Base-by-base conservation (phyloP, 2,797 vertebrate genomes). In the Centroberyx gerrardi region DNA sequence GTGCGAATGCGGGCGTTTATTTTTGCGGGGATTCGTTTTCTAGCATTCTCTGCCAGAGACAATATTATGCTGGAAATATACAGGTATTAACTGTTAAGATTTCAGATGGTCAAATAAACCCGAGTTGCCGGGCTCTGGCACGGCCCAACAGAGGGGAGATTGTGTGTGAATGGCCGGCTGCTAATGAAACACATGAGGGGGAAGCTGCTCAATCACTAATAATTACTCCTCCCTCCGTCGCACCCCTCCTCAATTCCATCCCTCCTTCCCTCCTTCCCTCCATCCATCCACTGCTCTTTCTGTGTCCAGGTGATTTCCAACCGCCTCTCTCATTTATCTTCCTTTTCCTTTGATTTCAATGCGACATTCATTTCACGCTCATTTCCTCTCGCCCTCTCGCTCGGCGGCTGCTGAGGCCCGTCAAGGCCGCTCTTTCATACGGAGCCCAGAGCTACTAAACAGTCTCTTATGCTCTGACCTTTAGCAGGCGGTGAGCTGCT, bases 11-110 rank as follows among this genome's bases (percentile, higher is more conserved):
- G 5, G 74, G 51, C 61, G 92, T 94, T 94, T 94, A 90, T 94
- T 94, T 94, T 93, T 74, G 33, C 48, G 53, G 76, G 88, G 88
- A 89, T 87, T 76, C 70, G 54, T 86, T 94, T 94, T 93, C 93
- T 91, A 79, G 67, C 64, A 8, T 71, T 81, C 78, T 68, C 58
- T 89, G 93, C 93, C 93, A 94, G 92, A 88, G 87, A 91, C 88
- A 94, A 94, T 92, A 94, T 94, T 93, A 87, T 93, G 74, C 91
- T 93, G 93, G 93, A 94, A 94, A 93, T 56, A 90, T 93, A 82
- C 92, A 92, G 91, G 92, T 92, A 93, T 94, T 94, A 92, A 90
- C 90, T 88, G 90, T 91, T 89, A 90, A 90, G 91, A 90, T 81
- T 90, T 89, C 87, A 92, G 85, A 92, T 86, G 89, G 90, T 83